Evolutionary conservation across 2,113 vertebrate genomes (phyloP).

Genomic region (Trogon melanurus): DNA sequence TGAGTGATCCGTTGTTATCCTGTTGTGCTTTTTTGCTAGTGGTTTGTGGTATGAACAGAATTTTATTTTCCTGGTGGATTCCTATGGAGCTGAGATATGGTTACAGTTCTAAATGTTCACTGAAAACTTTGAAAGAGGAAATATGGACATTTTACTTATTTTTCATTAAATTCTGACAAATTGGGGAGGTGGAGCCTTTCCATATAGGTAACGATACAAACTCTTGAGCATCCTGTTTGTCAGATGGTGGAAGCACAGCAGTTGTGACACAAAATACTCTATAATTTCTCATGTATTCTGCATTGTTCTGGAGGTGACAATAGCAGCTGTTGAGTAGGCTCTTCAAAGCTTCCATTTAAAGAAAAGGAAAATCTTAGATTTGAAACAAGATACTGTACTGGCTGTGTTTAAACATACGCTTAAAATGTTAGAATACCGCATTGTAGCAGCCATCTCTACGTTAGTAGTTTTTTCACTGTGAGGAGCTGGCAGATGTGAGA

Average conservation of each 20-base stretch:
- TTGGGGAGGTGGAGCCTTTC: neutral
- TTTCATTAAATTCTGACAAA: neutral
- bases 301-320: neutral
- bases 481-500: neutral
- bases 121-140: neutral
- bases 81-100: neutral
- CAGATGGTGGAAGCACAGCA: neutral
- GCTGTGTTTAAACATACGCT: neutral
- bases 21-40: neutral
- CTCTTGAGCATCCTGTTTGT: neutral
- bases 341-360: neutral
- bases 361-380: neutral
- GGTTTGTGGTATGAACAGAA: neutral
- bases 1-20: rapidly evolving
- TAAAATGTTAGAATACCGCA: rapidly evolving
- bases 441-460: rapidly evolving
- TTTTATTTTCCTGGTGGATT: neutral
- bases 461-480: neutral
- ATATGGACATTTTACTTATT: neutral
- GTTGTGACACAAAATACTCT: neutral
- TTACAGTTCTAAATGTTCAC: neutral
- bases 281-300: neutral
- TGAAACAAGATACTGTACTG: neutral
- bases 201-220: rapidly evolving
- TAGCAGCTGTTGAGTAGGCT: neutral